Evolutionary conservation across 1,140 invertebrate species (phyloP).

Genomic region (Tachypleus tridentatus): DNA sequence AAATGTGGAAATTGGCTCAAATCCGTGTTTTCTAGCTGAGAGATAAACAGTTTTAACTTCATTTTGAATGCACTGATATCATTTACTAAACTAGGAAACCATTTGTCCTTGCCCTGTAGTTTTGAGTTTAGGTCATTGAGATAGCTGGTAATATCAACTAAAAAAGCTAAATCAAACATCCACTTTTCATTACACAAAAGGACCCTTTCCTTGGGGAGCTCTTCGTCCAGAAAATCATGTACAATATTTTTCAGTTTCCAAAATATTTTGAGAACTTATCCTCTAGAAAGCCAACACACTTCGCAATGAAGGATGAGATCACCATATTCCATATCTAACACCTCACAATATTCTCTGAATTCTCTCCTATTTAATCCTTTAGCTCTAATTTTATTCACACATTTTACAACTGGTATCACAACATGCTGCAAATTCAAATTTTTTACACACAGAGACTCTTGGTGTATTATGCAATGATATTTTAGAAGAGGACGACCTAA

Average conservation of each 20-base stretch:
- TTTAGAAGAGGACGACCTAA: too few species aligned
- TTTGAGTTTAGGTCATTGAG: slow-evolving; percentile 5
- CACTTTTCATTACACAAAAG: background rate
- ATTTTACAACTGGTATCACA: background rate
- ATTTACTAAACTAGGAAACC: slow-evolving; percentile 6
- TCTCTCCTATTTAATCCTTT: background rate
- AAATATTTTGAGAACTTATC: too few species aligned
- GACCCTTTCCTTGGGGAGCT: background rate
- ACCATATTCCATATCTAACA: background rate
- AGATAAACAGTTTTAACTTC: slow-evolving; percentile 6
- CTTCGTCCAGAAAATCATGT: background rate
- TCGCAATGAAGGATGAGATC: background rate
- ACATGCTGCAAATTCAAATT: too few species aligned
- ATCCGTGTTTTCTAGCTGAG: background rate
- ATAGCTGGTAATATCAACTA: too few species aligned
- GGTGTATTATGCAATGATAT: too few species aligned
- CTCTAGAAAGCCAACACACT: background rate
- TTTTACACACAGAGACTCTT: too few species aligned
- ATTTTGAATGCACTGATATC: slow-evolving; percentile 6
- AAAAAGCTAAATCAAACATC: slow-evolving; percentile 2
- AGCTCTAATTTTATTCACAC: background rate
- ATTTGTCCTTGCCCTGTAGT: slow-evolving; percentile 1
- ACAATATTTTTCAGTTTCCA: too few species aligned
- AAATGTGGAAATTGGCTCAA: background rate
- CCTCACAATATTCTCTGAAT: background rate